Conservation (phyloP, 2,113 vertebrate species). For the Oryzias woworae region DNA sequence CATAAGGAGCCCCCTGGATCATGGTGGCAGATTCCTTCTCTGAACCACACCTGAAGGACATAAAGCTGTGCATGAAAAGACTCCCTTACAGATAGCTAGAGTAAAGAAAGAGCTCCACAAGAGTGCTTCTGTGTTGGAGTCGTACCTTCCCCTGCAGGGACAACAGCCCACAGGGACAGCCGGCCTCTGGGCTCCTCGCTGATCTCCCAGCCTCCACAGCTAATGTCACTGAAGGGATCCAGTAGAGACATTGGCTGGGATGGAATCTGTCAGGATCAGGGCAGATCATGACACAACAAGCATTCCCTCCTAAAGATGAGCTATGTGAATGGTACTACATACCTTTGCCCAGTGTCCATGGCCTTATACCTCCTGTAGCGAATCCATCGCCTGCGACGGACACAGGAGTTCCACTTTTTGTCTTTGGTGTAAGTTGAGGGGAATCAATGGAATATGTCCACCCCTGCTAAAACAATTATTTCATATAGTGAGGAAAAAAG, state of each 20-base stretch:
- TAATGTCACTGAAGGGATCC: slow-evolving; percentile 95
- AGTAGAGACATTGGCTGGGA: slow-evolving; percentile 79
- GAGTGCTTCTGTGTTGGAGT: background rate
- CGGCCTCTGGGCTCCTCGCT: slow-evolving; percentile 86
- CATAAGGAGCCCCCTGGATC: slow-evolving; percentile 90
- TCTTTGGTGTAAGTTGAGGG: slow-evolving; percentile 93
- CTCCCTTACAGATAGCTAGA: background rate
- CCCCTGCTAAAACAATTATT: slow-evolving; percentile 77
- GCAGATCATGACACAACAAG: fast-evolving
- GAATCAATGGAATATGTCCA: slow-evolving; percentile 95
- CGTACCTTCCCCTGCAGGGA: slow-evolving; percentile 93
- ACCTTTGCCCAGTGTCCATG: slow-evolving; percentile 93
- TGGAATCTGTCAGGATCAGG: slow-evolving; percentile 79
- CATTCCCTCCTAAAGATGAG: background rate
- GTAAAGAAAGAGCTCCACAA: background rate
- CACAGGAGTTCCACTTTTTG: slow-evolving; percentile 98
- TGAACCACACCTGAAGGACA: slow-evolving; percentile 87
- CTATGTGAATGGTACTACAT: slow-evolving; percentile 5
- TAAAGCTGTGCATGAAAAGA: background rate
- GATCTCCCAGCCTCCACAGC: slow-evolving; percentile 92
- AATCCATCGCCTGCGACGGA: slow-evolving; percentile 91
- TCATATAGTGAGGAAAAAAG: background rate
- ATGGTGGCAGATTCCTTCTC: slow-evolving; percentile 85
- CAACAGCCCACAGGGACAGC: slow-evolving; percentile 91
- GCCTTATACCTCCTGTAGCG: slow-evolving; percentile 93